Conservation (phyloP, 2,797 vertebrate species). For the Sphenopsis melanotis region DNA sequence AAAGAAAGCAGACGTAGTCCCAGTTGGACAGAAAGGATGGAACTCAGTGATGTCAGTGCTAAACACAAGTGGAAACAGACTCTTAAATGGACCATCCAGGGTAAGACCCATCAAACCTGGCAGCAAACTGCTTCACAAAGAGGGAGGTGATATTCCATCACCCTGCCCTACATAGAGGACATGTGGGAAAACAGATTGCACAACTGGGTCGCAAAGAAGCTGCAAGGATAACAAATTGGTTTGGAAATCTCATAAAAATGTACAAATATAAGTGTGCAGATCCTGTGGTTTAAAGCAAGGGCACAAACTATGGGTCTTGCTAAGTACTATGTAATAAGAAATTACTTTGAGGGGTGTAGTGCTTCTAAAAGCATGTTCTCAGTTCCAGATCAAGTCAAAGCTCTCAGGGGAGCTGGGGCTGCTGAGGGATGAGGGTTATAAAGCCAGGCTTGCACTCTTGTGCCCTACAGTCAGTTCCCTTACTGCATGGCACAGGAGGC, state of each 20-base stretch:
- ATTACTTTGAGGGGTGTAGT: not conserved
- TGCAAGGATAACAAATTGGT: not conserved
- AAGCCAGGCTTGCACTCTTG: not conserved
- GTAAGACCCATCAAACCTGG: not conserved
- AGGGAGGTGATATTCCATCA: not conserved
- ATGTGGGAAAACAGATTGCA: not conserved
- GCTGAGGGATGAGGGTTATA: not conserved
- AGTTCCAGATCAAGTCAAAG: not conserved
- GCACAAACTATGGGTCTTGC: not conserved
- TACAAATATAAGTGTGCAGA: not conserved
- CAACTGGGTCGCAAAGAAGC: not conserved
- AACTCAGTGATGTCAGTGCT: not conserved
- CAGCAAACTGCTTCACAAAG: not conserved
- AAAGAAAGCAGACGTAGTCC: not conserved
- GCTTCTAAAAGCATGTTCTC: not conserved
- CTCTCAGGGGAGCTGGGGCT: not conserved
- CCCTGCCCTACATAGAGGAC: not conserved
- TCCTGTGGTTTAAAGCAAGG: not conserved
- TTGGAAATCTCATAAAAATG: not conserved
- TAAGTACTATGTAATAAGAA: not conserved
- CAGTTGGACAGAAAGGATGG: not conserved
- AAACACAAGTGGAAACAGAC: not conserved
- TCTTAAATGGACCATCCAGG: not conserved
- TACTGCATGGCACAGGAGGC: not conserved
- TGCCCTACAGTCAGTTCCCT: not conserved